Base-by-base conservation (phyloP, 64 coral and sea anemone species). In the Anthopleura sola region DNA sequence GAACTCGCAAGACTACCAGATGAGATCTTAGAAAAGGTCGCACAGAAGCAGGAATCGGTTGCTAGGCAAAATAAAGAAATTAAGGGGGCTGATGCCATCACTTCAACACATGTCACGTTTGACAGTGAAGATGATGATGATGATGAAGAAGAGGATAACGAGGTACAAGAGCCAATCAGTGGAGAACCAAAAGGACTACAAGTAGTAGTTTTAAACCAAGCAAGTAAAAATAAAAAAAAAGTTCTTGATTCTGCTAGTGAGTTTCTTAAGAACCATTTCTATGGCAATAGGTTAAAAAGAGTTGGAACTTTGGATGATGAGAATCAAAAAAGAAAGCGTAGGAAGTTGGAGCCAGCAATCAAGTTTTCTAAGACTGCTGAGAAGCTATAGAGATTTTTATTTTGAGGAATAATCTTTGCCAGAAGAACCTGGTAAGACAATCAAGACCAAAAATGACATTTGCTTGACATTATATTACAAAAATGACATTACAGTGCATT, bases 281-380 rank as follows among this genome's bases (percentile, higher is more conserved):
- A 91, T 91, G 95, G 95, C 11, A 57, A 87, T 88, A 93, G 95
- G 58, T 56, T 98, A 79, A 85, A 94, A 12, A 84, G 95, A 32
- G 87, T 95, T 24, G 83, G 81, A 56, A 40, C 89, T 74, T 26
- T 84, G n/a, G 39, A 82, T 14, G 49, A 80, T 16, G 68, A 80
- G 3, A 91, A 75, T 64, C 85, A 49, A 37, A 88, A 80, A n/a
- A 88, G 68, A 38, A 95, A 75, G 47, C 56, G 21, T 18, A 77
- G 54, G 19, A 55, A 40, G 17, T 69, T 81, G 16, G 82, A 29
- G 24, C 93, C 93, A 28, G 75, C 93, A 51, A 46, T 29, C 14
- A 91, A 95, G 44, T 91, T 91, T 91, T 84, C 50, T 21, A 91
- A 85, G 66, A 90, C 51, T 32, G 66, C 66, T 71, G 13, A 3